A percentile compares a stretch with the other conserved stretches of the same genome.
phyloP scores from a whole-genome alignment of 1,140 invertebrate species.

The Tenebrio molitor region DNA sequence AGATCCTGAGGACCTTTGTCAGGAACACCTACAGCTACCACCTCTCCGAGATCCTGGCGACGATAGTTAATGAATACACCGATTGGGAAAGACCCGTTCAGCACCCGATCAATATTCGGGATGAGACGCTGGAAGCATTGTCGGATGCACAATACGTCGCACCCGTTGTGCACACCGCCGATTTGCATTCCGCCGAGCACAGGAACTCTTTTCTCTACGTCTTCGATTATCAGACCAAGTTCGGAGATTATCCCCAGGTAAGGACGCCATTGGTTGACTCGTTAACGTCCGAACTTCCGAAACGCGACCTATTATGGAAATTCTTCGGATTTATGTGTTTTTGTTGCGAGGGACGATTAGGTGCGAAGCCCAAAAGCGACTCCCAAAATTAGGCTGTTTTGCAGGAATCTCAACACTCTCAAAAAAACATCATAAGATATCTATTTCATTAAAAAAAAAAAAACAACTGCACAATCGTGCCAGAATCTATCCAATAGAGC shows the following conservation, averaged over 20 bases:
- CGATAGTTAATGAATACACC: constrained; percentile 96
- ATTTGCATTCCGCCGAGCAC: constrained; percentile 88
- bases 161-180: constrained; percentile 91
- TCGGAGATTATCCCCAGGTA: constrained; percentile 91
- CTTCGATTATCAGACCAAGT: constrained; percentile 94
- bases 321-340: constrained; percentile 4
- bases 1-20: constrained; percentile 92
- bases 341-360: neutral
- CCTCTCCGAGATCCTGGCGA: constrained; percentile 86
- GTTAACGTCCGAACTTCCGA: constrained; percentile 4
- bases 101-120: constrained; percentile 93
- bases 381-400: too few species aligned
- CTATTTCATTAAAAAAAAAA: too few species aligned
- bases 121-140: constrained; percentile 93
- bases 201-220: constrained; percentile 92
- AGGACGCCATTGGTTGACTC: constrained; percentile 58
- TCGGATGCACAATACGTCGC: constrained; percentile 95
- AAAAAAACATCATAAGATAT: too few species aligned
- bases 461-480: too few species aligned
- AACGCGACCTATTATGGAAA: constrained; percentile 6
- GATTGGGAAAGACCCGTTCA: constrained; percentile 96
- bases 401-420: too few species aligned
- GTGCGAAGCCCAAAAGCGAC: too few species aligned
- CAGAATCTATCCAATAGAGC: too few species aligned
- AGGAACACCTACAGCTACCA: constrained; percentile 93